Base-by-base conservation (phyloP, 2,888 invertebrate species). In the Conistra vaccinii region DNA sequence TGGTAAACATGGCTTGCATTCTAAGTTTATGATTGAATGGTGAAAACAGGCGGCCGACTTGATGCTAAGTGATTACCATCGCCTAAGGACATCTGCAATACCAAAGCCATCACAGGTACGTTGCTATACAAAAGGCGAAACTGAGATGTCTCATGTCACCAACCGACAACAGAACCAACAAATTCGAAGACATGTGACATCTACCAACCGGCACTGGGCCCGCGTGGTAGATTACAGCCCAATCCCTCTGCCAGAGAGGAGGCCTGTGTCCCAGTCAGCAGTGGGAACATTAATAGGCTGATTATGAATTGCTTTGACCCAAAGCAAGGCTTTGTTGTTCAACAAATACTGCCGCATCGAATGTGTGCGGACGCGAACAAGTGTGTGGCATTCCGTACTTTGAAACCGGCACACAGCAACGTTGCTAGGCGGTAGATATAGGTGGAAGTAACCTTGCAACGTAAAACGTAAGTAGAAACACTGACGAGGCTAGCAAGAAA, bases 361-460 rank as follows among this genome's bases (percentile, higher is more conserved):
- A 55, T 55, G 26, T 55, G 26, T 26, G 14, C 14, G 26, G 55
- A 55, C 4, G 14, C 14, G 6, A 39, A 26, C 14, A 14, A 26
- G 17, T 26, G 2, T 26, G 17, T 55, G 26, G 17, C 17, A 29
- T 17, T 2, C 17, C 7, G 26, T 26, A 55, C 26, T 1, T 55
- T 29, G 26, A 14, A 26, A 26, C 55, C 26, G 2, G 26, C 26
- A 29, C 26, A 29, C n/a, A 5, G n/a, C 10, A 29, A 42, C 2
- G n/a, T n/a, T 45, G 1, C 14, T 32, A n/a, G 17, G 17, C 32
- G 12, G 32, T 29, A 29, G 60, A 72, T 23, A 48, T n/a, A 57
- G 4, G 17, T 20, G 35, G 14, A 53, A 70, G 53, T 53, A 76
- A 72, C 76, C 76, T 80, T 72, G 80, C 42, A 57, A 39, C 26